Base-by-base conservation (phyloP, 2,888 invertebrate genomes). In the Meloe dianella region DNA sequence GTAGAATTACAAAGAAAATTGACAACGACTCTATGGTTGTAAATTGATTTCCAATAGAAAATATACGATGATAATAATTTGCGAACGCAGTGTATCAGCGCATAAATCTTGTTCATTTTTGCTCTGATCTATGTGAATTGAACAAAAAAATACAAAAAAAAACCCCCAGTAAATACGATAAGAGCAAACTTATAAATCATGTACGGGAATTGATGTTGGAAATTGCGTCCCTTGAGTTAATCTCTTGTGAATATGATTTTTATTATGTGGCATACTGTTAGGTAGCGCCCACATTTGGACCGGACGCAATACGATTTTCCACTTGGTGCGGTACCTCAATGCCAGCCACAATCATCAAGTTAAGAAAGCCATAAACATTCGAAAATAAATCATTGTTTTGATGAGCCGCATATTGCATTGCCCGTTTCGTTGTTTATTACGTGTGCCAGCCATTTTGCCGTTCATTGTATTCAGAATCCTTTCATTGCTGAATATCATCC, bases 131-230 rank as follows among this genome's bases (percentile, higher is more conserved):
- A 27, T 17, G 2, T 14, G 5, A n/a, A 14, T 14, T 38, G n/a
- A 12, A n/a, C 1, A 17, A 8, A 41, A 8, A n/a, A 17, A n/a
- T n/a, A n/a, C n/a, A n/a, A 17, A 17, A 41, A n/a, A 41, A 6
- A 6, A 17, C 6, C 41, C 5, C 17, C 17, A 17, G 7, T 41
- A n/a, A 6, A 41, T 41, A 41, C 41, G 41, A 41, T 41, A 41
- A 41, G 41, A 41, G n/a, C 41, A 41, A n/a, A 41, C 41, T n/a
- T 41, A 41, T 41, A n/a, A 41, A 41, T 41, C 41, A 41, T 41
- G 41, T 41, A 41, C 17, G 41, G n/a, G 41, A 17, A 41, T 41
- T 41, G 35, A 35, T 35, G 35, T 35, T 35, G 35, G 35, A 35
- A 35, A 30, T 30, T 30, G 8, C 30, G 6, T 30, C 9, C 9